A percentile compares a stretch with the other conserved stretches of the same genome.
Evolutionary conservation across 2,797 vertebrate species (phyloP).

Genomic region (Cossypha caffra): DNA sequence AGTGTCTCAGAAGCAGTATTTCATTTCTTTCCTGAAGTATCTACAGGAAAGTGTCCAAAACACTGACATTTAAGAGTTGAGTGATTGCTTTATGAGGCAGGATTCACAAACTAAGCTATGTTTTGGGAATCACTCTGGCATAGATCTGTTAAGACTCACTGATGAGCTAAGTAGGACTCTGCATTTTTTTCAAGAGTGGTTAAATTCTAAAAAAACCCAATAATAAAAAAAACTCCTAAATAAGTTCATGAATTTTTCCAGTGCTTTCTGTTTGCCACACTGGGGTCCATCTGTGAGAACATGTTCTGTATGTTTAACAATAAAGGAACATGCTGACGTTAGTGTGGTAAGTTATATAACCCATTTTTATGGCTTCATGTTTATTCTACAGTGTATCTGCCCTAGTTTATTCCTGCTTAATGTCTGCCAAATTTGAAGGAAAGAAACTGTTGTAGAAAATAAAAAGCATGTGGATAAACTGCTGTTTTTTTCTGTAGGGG

Average conservation of each 20-base stretch:
- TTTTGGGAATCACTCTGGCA: background rate
- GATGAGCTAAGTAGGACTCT: background rate
- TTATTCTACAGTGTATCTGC: background rate
- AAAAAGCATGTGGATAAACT: background rate
- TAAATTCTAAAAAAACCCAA: background rate
- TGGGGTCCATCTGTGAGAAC: background rate
- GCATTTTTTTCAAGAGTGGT: background rate
- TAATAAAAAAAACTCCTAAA: rapidly evolving
- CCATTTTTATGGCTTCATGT: background rate
- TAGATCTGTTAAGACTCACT: background rate
- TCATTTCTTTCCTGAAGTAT: background rate
- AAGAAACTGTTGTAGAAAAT: background rate
- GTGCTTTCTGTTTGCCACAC: background rate
- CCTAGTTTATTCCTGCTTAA: background rate
- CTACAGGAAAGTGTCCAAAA: background rate
- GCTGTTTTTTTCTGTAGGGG: constrained; percentile 32
- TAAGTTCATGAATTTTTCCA: background rate
- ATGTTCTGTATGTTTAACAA: background rate
- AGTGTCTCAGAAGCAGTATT: background rate
- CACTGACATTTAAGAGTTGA: background rate
- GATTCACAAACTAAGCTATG: background rate
- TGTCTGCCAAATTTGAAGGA: background rate
- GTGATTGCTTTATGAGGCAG: background rate
- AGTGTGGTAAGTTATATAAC: background rate
- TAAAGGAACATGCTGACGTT: background rate